These are phyloP conservation scores for Mormyrops boulengeri DNA, from an alignment of 2,797 vertebrate genomes.

Conservation along the genomic window DNA sequence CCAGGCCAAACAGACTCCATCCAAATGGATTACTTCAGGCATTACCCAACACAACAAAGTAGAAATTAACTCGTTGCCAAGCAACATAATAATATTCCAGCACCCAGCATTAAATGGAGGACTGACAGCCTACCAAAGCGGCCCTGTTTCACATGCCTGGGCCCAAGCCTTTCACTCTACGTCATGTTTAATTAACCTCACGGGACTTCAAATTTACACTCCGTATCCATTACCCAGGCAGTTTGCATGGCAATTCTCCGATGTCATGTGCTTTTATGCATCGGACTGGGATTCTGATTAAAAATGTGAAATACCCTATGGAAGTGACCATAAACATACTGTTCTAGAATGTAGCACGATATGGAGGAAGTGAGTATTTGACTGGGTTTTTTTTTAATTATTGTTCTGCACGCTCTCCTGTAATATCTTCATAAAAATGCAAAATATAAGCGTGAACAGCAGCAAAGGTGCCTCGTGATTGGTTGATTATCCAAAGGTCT, in stretches of 20 bases:
- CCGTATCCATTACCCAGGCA: neutral
- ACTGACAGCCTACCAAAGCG: conserved; percentile 11
- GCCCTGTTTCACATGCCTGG: neutral
- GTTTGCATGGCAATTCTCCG: neutral
- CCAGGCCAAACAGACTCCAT: neutral
- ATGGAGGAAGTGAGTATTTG: neutral
- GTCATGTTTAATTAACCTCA: conserved; percentile 22
- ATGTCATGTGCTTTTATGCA: neutral
- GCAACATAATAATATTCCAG: conserved; percentile 27
- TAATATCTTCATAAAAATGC: neutral
- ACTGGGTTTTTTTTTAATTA: neutral
- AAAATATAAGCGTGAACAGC: neutral
- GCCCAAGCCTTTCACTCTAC: conserved; percentile 9
- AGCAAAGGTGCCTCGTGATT: neutral
- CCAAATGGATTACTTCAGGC: conserved; percentile 23
- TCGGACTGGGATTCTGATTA: neutral
- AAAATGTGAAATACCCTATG: neutral
- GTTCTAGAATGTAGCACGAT: neutral
- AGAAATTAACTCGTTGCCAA: conserved; percentile 24
- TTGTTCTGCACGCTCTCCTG: neutral
- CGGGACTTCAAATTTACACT: neutral
- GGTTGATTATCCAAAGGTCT: neutral
- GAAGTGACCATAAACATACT: neutral
- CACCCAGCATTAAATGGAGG: conserved; percentile 16
- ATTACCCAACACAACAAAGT: conserved; percentile 20